Conservation (phyloP, 2,113 vertebrate genomes). For the Ictalurus furcatus region DNA sequence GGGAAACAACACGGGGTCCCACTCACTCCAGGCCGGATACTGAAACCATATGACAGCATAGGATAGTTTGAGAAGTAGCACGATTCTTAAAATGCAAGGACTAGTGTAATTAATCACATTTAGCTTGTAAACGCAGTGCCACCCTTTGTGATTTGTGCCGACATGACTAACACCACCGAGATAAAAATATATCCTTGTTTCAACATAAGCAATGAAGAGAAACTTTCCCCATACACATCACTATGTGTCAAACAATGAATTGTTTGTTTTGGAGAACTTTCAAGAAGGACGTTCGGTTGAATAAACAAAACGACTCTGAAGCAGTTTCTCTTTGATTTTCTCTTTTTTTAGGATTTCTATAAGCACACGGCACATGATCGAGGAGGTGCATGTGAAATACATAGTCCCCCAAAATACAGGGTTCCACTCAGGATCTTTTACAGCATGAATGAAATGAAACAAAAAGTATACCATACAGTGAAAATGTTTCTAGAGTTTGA, state of each 20-base stretch:
- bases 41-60: neutral
- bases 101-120: neutral
- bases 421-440: neutral
- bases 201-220: neutral
- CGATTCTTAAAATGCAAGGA: neutral
- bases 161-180: neutral
- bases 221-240: neutral
- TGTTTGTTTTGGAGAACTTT: neutral
- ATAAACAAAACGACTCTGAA: neutral
- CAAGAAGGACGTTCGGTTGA: neutral
- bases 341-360: neutral
- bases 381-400: neutral
- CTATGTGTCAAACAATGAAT: neutral
- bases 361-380: neutral
- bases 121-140: neutral
- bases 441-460: neutral
- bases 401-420: neutral
- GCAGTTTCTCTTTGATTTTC: neutral
- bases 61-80: neutral
- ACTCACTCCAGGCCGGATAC: neutral
- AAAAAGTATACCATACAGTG: neutral
- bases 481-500: too few relatives aligned
- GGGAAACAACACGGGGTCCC: neutral
- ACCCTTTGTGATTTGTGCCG: neutral
- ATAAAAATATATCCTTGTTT: neutral